Evolutionary conservation across 2,888 invertebrate species (phyloP), one percentile per base, ranked within the genome.

Genomic region (Drosophila acutilabella): DNA sequence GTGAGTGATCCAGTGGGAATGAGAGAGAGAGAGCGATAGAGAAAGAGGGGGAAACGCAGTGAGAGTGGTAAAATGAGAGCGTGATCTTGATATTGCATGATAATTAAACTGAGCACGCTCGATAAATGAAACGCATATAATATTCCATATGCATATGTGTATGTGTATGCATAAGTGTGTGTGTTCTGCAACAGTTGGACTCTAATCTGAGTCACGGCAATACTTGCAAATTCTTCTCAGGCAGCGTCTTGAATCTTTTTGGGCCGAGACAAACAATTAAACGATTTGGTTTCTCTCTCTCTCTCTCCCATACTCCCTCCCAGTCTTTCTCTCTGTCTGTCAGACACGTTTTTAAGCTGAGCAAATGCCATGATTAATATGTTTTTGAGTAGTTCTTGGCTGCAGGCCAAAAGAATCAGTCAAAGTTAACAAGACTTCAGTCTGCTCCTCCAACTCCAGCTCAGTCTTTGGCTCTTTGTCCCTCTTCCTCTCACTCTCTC

Each of bases 381-480:
- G 85, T 78, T 87, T 90, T 89, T 89, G 82, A 88, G 88, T 89
- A 80, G 88, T 74, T 80, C 72, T 64, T 78, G 30, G 81, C 85
- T 81, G 79, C 74, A 68, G 85, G 85, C 77, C 72, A 70, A 23
- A 67, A 68, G 26, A 60, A 45, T 48, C 59, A 51, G 50, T 18
- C 40, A 26, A 51, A 52, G 47, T 54, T 67, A 78, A 84, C 81
- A 70, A 80, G 74, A 62, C 69, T 52, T 40, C 26, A 47, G 23
- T 42, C 42, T 36, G 38, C 23, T 44, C 52, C 59, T 47, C 42
- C 30, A 41, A 16, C 50, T 30, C 40, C 5, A 36, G 13, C 30
- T n/a, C 16, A 18, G 50, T 38, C 23, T 44, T 0, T 10, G 4
- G 2, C 2, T 42, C 16, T 16, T 7, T 6, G 0, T 23, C 36